phyloP scores from a whole-genome alignment of 2,888 invertebrate genomes.

The Cephus spinipes region DNA sequence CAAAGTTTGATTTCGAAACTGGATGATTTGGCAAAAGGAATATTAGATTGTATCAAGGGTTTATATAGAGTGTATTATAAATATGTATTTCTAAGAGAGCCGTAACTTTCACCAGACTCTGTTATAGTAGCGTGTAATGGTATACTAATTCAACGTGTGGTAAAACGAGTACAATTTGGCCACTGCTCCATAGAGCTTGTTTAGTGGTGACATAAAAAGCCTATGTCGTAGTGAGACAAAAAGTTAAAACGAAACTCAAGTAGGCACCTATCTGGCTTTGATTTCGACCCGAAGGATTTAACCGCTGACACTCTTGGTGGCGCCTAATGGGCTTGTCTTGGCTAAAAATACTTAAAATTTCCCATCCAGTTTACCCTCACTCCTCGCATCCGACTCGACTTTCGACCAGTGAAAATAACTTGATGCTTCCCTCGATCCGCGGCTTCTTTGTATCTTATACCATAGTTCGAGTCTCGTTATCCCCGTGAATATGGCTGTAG shows the following conservation, averaged over 20 bases:
- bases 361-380: conserved; percentile 26
- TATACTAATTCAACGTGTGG: neutral
- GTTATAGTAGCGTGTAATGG: neutral
- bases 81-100: neutral
- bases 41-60: neutral
- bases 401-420: conserved; percentile 49
- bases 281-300: conserved; percentile 44
- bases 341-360: conserved; percentile 56
- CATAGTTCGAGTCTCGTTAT: neutral
- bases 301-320: conserved; percentile 41
- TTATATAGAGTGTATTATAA: neutral
- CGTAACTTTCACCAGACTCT: neutral
- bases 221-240: neutral
- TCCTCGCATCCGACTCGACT: conserved; percentile 38
- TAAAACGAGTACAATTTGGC: neutral
- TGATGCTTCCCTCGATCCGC: neutral
- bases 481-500: neutral
- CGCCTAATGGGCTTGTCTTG: conserved; percentile 52
- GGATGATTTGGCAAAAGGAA: neutral
- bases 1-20: neutral
- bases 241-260: conserved; percentile 9
- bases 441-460: neutral
- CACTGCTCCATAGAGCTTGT: neutral
- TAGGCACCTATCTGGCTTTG: conserved; percentile 35
- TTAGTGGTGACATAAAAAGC: neutral